Evolutionary conservation across 1,140 invertebrate genomes (phyloP).

Genomic region (Achroia grisella): DNA sequence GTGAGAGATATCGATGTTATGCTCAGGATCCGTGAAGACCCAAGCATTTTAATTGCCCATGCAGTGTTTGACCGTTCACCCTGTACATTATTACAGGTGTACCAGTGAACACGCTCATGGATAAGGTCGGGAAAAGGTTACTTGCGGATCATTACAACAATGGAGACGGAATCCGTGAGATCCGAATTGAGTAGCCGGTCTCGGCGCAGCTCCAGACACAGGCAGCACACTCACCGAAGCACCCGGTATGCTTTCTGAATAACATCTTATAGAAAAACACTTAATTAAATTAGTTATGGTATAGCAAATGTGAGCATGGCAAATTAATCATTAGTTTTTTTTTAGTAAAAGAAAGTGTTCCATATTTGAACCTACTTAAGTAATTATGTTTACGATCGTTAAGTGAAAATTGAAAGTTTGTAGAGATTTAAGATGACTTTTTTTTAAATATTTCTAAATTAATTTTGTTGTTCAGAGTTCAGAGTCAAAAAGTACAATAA

Average conservation of each 20-base stretch:
- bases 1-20: background rate
- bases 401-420: no score
- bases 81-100: slow-evolving; percentile 46
- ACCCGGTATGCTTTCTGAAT: slow-evolving; percentile 70
- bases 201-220: slow-evolving; percentile 74
- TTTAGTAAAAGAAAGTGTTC: no score
- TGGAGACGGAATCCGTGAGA: slow-evolving; percentile 79
- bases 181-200: slow-evolving; percentile 77
- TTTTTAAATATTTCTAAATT: no score
- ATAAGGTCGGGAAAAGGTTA: slow-evolving; percentile 27
- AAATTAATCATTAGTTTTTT: no score
- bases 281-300: no score
- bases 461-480: no score
- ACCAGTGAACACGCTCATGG: slow-evolving; percentile 46
- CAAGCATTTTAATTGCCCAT: slow-evolving; percentile 63
- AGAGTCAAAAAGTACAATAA: no score
- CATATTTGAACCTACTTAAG: no score
- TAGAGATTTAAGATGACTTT: no score
- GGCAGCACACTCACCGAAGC: slow-evolving; percentile 76
- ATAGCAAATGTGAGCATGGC: no score
- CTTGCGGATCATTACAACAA: slow-evolving; percentile 33
- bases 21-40: slow-evolving; percentile 28
- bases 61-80: slow-evolving; percentile 20
- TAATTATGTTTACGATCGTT: no score
- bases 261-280: no score